Evolutionary conservation across 2,888 invertebrate species (phyloP), one percentile per base, ranked within the genome.

Genomic region (Eristalis intricaria): DNA sequence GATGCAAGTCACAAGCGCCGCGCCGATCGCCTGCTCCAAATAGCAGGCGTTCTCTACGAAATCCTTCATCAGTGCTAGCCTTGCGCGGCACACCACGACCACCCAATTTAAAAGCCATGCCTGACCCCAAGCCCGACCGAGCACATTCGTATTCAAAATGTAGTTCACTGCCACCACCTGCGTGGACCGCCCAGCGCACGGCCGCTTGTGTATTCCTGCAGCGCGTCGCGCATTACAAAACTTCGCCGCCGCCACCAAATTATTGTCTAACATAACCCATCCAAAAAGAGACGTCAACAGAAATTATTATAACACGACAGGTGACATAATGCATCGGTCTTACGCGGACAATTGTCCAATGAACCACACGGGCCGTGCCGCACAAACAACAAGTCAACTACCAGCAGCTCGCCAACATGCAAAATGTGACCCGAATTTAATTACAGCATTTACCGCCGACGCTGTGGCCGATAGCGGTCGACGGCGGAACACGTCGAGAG

Each of bases 351-450:
- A 79, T 69, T 82, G 87, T 87, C 76, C 87, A 79, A 76, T 84
- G 87, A 87, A 87, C 86, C 29, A 64, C 65, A 22, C 60, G 32
- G 11, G 15, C n/a, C 43, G 8, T 26, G n/a, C n/a, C 63, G 29
- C 65, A 63, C 69, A 77, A 77, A 69, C 63, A 84, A 75, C 38
- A 82, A 82, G 60, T 38, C 58, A 69, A 69, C 71, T 76, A 61
- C 77, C 13, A 19, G 65, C 75, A 63, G 32, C 70, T 66, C 38
- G 38, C 35, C 76, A 70, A 71, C 75, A 63, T 68, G 83, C 71
- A 43, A 79, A 76, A 87, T 87, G 87, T 87, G 84, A 87, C 79
- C 71, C 73, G 84, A 87, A 87, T 87, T 68, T 76, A 84, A 80
- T 73, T 66, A 80, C 78, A 76, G 70, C 73, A 56, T 22, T 66